phyloP scores from a whole-genome alignment of 2,797 vertebrate species.

The Salmo trutta region DNA sequence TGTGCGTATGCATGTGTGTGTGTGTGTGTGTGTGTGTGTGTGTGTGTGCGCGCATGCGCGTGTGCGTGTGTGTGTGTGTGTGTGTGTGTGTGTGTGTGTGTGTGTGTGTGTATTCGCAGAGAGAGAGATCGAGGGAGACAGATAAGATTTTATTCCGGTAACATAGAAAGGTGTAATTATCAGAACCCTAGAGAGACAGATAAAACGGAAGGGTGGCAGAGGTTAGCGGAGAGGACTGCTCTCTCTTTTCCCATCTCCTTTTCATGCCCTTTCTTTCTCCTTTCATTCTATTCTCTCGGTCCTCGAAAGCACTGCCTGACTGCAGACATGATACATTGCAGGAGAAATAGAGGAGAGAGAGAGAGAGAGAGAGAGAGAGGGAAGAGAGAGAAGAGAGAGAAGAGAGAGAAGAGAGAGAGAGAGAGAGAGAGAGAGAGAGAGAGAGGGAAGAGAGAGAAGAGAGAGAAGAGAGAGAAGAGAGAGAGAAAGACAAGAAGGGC shows the following conservation, averaged over 20 bases:
- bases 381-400: not conserved
- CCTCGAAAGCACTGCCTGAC: no score
- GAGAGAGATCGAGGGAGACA: not conserved
- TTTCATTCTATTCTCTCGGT: not conserved
- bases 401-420: not conserved
- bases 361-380: no score
- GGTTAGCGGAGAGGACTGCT: not conserved
- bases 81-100: no score
- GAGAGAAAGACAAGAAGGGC: not conserved
- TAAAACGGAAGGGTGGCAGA: not conserved
- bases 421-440: not conserved
- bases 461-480: no score
- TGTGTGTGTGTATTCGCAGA: not conserved
- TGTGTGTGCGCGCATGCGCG: no score
- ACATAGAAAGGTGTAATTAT: constrained; percentile 42
- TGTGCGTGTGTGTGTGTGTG: no score
- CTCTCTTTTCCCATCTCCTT: constrained; percentile 31
- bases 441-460: not conserved
- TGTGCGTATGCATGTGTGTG: no score
- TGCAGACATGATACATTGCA: no score
- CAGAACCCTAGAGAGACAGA: constrained; percentile 36
- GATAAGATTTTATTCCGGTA: constrained; percentile 33
- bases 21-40: no score
- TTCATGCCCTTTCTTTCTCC: not conserved
- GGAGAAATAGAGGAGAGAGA: no score